A percentile compares a stretch with the other conserved stretches of the same genome.
Conservation (phyloP, 2,888 invertebrate species). For the Nephrotoma appendiculata region DNA sequence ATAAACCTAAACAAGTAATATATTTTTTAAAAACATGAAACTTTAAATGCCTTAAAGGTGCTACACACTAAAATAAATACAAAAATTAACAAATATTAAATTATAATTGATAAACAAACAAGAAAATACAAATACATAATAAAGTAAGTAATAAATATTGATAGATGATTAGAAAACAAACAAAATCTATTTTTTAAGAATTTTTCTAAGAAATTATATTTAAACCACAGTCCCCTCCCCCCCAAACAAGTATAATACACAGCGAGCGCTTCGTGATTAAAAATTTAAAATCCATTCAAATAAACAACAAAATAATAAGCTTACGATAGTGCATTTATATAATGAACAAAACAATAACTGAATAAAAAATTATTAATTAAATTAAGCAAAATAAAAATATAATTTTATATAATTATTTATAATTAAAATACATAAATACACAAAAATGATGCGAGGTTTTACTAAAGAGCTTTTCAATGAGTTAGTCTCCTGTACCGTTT, state of each 20-base stretch:
- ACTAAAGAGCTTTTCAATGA: no score
- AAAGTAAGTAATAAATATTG: neutral
- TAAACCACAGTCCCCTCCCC: neutral
- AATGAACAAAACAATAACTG: neutral
- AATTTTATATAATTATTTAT: neutral
- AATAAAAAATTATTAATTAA: neutral
- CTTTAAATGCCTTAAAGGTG: constrained; percentile 5
- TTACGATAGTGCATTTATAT: neutral
- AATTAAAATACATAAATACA: neutral
- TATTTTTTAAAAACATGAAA: constrained; percentile 3
- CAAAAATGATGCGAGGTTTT: neutral
- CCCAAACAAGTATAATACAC: neutral
- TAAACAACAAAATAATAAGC: neutral
- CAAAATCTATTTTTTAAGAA: neutral
- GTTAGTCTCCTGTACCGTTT: no score
- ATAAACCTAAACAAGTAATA: neutral
- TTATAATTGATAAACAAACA: neutral
- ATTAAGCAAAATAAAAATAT: neutral
- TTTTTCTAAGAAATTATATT: neutral
- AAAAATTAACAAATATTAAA: neutral
- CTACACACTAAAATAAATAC: neutral
- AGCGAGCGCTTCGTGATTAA: neutral
- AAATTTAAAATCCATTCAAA: neutral
- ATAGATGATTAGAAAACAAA: neutral
- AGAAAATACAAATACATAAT: neutral